These are phyloP conservation scores for Tetragnatha versicolor DNA, from an alignment of 1,140 invertebrate species.

Conservation along the genomic window DNA sequence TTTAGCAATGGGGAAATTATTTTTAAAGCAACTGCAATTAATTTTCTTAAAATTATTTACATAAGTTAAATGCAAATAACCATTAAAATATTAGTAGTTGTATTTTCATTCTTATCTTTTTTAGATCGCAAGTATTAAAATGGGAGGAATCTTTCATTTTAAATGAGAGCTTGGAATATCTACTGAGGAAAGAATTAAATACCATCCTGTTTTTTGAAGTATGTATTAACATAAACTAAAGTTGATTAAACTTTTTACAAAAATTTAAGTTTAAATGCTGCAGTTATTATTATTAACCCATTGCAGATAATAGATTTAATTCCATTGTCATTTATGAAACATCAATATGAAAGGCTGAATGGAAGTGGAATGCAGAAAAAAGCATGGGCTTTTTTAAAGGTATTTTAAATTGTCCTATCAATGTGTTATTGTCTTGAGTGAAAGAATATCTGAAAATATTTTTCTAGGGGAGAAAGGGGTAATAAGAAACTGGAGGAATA, in stretches of 20 bases:
- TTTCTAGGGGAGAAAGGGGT: too few relatives aligned
- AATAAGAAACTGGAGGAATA: too few relatives aligned
- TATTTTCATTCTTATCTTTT: background rate
- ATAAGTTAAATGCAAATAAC: too few relatives aligned
- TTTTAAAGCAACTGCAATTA: too few relatives aligned
- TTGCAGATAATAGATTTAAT: slow-evolving; percentile 19
- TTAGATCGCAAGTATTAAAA: slow-evolving; percentile 64
- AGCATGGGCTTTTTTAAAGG: slow-evolving; percentile 75
- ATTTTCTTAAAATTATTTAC: too few relatives aligned
- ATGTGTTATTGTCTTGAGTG: too few relatives aligned
- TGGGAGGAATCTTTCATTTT: slow-evolving; percentile 75
- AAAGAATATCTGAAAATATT: too few relatives aligned
- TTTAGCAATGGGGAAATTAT: too few relatives aligned
- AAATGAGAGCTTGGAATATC: slow-evolving; percentile 69
- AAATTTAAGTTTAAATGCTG: slow-evolving; percentile 11
- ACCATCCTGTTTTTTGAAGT: slow-evolving; percentile 72
- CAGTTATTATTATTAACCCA: background rate
- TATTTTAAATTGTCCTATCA: too few relatives aligned
- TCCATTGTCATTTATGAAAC: slow-evolving; percentile 2
- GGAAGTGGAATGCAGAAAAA: slow-evolving; percentile 70
- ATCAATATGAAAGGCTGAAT: slow-evolving; percentile 30
- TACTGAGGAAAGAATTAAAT: slow-evolving; percentile 66
- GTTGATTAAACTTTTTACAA: background rate
- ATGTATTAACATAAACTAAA: background rate
- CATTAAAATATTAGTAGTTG: background rate